phyloP scores from a whole-genome alignment of 2,797 vertebrate species.

The Botia kubotai region DNA sequence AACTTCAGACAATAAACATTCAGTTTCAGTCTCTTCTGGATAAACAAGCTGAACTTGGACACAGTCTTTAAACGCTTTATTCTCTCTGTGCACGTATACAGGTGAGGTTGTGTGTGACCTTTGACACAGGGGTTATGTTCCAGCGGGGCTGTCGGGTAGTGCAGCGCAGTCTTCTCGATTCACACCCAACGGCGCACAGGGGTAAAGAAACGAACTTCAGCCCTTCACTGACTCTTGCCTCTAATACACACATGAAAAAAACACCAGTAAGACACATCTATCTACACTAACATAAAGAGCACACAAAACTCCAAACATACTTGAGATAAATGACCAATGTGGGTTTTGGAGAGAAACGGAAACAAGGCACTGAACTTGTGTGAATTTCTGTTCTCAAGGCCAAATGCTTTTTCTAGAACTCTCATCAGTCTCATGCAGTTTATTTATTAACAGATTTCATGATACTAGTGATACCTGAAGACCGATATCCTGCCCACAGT shows the following conservation, averaged over 20 bases:
- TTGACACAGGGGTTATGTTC: constrained; percentile 85
- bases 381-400: no score
- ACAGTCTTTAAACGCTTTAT: constrained; percentile 75
- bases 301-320: no score
- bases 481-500: no score
- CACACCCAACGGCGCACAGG: constrained; percentile 87
- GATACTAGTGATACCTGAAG: no score
- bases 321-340: no score
- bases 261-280: background rate
- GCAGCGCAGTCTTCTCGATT: constrained; percentile 69
- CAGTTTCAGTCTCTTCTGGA: constrained; percentile 45
- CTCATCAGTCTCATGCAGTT: no score
- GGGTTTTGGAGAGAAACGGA: no score
- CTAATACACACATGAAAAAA: constrained; percentile 27
- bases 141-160: constrained; percentile 80
- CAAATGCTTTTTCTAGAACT: no score
- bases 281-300: background rate
- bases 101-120: background rate
- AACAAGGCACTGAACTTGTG: no score
- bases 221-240: constrained; percentile 62
- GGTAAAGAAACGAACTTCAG: constrained; percentile 83
- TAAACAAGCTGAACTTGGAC: constrained; percentile 69
- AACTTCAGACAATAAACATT: background rate
- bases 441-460: no score
- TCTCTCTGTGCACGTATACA: constrained; percentile 78